Percentiles rank a stretch among this genome's conserved stretches.
Evolutionary conservation across 2,797 vertebrate species (phyloP).

Genomic region (Ctenosaura bakeri): DNA sequence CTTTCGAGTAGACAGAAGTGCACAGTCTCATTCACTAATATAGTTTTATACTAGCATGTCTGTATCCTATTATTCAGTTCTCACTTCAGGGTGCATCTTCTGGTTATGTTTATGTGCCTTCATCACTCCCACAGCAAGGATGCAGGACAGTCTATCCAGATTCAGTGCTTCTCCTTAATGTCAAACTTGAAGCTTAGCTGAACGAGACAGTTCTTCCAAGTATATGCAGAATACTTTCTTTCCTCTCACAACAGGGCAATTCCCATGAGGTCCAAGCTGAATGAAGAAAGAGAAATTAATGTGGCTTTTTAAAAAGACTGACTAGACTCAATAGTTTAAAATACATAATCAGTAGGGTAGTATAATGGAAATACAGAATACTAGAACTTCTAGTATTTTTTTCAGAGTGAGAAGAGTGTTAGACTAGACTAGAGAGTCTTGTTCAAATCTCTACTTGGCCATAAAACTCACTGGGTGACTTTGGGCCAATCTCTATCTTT

Average conservation of each 20-base stretch:
- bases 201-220: background rate
- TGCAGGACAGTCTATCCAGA: background rate
- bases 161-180: background rate
- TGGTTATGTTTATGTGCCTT: no score
- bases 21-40: background rate
- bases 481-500: background rate
- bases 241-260: background rate
- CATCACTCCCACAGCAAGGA: background rate
- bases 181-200: background rate
- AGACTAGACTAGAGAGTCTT: background rate
- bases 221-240: background rate
- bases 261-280: background rate
- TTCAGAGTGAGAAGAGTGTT: background rate
- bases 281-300: background rate
- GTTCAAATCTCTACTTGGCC: background rate
- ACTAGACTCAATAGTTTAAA: background rate
- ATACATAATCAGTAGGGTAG: background rate
- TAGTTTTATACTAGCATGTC: background rate
- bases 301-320: background rate
- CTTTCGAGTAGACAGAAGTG: background rate
- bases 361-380: background rate
- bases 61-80: background rate
- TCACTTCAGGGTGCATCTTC: background rate
- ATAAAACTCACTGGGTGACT: background rate
- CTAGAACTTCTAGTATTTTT: background rate